phyloP scores from a whole-genome alignment of 1,140 invertebrate species.

The Patella vulgata region DNA sequence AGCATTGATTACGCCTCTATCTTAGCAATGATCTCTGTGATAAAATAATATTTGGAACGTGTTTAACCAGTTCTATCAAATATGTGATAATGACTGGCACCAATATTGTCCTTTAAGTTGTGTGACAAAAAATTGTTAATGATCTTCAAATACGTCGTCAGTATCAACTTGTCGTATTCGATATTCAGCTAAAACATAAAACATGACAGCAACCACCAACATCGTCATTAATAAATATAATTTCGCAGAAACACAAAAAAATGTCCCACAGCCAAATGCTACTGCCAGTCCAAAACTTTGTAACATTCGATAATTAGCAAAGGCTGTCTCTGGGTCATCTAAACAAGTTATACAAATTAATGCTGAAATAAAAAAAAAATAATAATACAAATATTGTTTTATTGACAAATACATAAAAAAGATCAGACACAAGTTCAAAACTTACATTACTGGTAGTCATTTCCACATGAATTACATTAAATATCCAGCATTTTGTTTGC shows the following conservation, averaged over 20 bases:
- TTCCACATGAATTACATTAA: too few relatives aligned
- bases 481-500: too few relatives aligned
- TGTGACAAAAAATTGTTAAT: too few relatives aligned
- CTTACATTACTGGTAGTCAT: too few relatives aligned
- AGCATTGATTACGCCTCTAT: too few relatives aligned
- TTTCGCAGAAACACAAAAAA: slow-evolving; percentile 88
- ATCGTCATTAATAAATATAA: slow-evolving; percentile 87
- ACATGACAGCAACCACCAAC: slow-evolving; percentile 73
- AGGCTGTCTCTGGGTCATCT: slow-evolving; percentile 93
- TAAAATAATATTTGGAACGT: too few relatives aligned
- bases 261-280: slow-evolving; percentile 80
- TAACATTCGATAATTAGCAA: slow-evolving; percentile 95
- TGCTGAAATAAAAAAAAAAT: slow-evolving; percentile 66
- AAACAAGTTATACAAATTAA: slow-evolving; percentile 89
- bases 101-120: too few relatives aligned
- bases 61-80: too few relatives aligned
- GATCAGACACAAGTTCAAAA: neutral
- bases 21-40: too few relatives aligned
- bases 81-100: too few relatives aligned
- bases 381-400: neutral
- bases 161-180: slow-evolving; percentile 49
- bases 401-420: slow-evolving; percentile 7
- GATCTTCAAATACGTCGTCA: slow-evolving; percentile 48
- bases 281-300: slow-evolving; percentile 93
- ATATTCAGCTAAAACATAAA: slow-evolving; percentile 65